phyloP scores from a whole-genome alignment of 2,797 vertebrate species.

The Hypotaenidia okinawae region DNA sequence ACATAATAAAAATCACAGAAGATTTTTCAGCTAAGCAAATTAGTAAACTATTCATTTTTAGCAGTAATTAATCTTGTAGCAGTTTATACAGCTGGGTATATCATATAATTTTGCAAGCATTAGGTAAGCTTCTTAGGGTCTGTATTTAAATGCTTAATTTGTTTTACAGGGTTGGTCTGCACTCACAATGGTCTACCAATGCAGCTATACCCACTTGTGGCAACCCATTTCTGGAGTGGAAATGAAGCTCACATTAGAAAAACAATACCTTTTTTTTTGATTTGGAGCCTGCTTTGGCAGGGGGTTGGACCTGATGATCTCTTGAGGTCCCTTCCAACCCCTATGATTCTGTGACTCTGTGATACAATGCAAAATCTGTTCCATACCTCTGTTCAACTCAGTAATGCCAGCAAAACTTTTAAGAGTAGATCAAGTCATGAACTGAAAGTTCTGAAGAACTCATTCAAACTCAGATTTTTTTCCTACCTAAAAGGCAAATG shows the following conservation, averaged over 20 bases:
- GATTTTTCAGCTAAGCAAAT: not conserved
- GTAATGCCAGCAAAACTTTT: not conserved
- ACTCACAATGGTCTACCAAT: not conserved
- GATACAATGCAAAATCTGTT: too few relatives aligned
- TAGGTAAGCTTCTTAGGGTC: not conserved
- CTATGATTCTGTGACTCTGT: too few relatives aligned
- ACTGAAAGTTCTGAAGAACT: not conserved
- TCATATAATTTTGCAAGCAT: not conserved
- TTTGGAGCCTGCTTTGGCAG: too few relatives aligned
- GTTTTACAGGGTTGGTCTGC: not conserved
- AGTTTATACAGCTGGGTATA: not conserved
- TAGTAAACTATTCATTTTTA: not conserved
- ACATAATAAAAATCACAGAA: not conserved
- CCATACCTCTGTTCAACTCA: not conserved
- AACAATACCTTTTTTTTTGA: not conserved
- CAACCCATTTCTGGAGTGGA: not conserved
- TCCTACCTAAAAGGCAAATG: not conserved
- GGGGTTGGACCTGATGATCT: too few relatives aligned
- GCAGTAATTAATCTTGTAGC: not conserved
- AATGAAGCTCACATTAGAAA: not conserved
- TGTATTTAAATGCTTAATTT: not conserved
- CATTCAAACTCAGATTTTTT: not conserved
- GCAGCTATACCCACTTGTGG: not conserved
- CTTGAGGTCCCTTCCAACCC: too few relatives aligned
- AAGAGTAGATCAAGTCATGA: not conserved